Evolutionary conservation across 2,113 vertebrate genomes (phyloP).

Genomic region (Ramphastos sulfuratus): DNA sequence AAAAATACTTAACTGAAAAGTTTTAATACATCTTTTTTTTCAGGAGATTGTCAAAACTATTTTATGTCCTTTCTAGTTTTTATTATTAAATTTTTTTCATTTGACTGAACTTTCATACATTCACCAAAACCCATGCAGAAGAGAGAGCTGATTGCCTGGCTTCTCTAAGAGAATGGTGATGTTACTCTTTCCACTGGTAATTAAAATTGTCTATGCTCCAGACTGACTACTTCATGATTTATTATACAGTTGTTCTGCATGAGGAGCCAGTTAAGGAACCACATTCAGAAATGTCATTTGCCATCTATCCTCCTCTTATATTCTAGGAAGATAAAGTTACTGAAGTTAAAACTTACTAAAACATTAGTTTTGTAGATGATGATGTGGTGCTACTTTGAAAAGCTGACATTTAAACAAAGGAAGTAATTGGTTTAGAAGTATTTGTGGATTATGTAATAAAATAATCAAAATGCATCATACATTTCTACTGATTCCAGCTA

Average conservation of each 20-base stretch:
- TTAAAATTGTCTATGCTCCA: neutral
- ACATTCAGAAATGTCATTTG: neutral
- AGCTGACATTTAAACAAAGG: constrained; percentile 18
- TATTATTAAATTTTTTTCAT: constrained; percentile 8
- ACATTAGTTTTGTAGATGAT: neutral
- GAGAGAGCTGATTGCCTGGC: neutral
- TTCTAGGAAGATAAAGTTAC: neutral
- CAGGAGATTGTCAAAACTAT: neutral
- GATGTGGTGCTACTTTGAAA: constrained; percentile 8
- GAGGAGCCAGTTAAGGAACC: neutral
- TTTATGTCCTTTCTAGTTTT: neutral
- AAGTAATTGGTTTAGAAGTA: constrained; percentile 5
- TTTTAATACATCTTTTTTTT: neutral
- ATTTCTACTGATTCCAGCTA: neutral
- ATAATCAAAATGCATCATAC: neutral
- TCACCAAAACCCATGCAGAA: neutral
- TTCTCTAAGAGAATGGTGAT: neutral
- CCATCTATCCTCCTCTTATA: constrained; percentile 5
- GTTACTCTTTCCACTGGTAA: neutral
- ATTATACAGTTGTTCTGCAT: neutral
- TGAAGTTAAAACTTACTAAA: constrained; percentile 14
- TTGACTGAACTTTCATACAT: neutral
- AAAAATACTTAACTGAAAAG: neutral
- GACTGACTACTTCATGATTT: neutral
- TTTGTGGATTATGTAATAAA: constrained; percentile 27